Percentiles rank a stretch among this genome's conserved stretches.
phyloP scores from a whole-genome alignment of 2,113 vertebrate species.

The Hipposideros armiger region DNA sequence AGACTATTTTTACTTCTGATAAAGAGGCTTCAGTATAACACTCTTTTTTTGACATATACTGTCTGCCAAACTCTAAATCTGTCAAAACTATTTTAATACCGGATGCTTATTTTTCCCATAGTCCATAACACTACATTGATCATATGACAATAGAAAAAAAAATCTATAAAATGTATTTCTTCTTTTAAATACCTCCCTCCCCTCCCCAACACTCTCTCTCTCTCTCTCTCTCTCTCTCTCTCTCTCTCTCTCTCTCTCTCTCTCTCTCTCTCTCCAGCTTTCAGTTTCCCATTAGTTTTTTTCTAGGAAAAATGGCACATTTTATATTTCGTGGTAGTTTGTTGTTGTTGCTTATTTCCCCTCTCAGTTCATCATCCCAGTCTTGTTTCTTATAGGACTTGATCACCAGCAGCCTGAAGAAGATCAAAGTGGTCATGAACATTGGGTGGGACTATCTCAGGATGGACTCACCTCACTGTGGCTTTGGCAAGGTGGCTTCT shows the following conservation, averaged over 20 bases:
- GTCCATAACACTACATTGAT: neutral
- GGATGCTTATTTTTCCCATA: neutral
- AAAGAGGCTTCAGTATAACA: neutral
- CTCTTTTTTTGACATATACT: neutral
- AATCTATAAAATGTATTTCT: neutral
- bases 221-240: neutral
- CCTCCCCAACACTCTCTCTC: too few relatives aligned
- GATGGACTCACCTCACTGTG: neutral
- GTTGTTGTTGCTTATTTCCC: neutral
- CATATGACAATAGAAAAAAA: neutral
- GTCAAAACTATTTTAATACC: neutral
- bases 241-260: neutral
- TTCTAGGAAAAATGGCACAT: neutral
- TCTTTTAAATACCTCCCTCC: neutral
- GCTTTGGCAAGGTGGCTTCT: constrained; percentile 64
- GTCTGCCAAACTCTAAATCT: neutral
- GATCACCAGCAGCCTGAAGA: neutral
- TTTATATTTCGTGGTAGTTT: neutral
- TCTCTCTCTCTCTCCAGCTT: neutral
- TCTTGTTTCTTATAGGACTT: constrained; percentile 65
- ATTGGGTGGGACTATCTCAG: constrained; percentile 67
- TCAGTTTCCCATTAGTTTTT: neutral
- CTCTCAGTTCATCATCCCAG: neutral
- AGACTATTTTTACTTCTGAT: neutral
- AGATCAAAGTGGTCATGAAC: neutral